Evolutionary conservation across 2,113 vertebrate genomes (phyloP).

Genomic region (Dascyllus trimaculatus): DNA sequence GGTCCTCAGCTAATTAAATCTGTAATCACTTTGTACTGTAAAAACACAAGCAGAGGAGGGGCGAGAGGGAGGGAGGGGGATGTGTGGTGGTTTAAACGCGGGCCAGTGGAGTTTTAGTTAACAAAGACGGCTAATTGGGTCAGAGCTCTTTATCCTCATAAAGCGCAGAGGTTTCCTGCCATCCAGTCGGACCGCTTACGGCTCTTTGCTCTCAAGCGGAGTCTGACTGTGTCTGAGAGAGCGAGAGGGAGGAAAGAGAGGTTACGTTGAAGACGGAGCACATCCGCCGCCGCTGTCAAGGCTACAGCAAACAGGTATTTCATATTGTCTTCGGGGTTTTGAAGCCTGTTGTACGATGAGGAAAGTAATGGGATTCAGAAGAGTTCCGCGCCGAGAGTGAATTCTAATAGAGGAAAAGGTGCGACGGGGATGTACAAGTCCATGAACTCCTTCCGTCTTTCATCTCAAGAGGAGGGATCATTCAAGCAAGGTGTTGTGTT

Average conservation of each 20-base stretch:
- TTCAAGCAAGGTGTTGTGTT: neutral
- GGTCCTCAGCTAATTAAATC: constrained; percentile 83
- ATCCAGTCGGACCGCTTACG: constrained; percentile 30
- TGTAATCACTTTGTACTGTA: constrained; percentile 81
- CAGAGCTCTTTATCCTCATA: constrained; percentile 66
- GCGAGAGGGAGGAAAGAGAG: neutral
- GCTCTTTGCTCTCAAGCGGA: constrained; percentile 46
- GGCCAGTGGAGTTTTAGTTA: constrained; percentile 75
- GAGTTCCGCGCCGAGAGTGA: neutral
- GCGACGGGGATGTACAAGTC: constrained; percentile 17
- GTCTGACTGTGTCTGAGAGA: neutral
- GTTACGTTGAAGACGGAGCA: neutral
- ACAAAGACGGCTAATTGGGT: constrained; percentile 81
- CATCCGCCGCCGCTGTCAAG: constrained; percentile 21
- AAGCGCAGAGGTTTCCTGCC: constrained; percentile 49
- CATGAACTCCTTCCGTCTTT: constrained; percentile 24
- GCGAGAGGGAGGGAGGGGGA: neutral
- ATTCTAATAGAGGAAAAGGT: constrained; percentile 2
- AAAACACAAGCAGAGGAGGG: constrained; percentile 69
- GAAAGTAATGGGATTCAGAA: constrained; percentile 32
- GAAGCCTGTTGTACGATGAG: constrained; percentile 5
- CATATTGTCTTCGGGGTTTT: constrained; percentile 17
- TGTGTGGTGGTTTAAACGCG: constrained; percentile 63
- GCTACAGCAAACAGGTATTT: constrained; percentile 42
- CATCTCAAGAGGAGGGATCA: constrained; percentile 8